phyloP scores from a whole-genome alignment of 2,113 vertebrate species.

The Hyla sarda region DNA sequence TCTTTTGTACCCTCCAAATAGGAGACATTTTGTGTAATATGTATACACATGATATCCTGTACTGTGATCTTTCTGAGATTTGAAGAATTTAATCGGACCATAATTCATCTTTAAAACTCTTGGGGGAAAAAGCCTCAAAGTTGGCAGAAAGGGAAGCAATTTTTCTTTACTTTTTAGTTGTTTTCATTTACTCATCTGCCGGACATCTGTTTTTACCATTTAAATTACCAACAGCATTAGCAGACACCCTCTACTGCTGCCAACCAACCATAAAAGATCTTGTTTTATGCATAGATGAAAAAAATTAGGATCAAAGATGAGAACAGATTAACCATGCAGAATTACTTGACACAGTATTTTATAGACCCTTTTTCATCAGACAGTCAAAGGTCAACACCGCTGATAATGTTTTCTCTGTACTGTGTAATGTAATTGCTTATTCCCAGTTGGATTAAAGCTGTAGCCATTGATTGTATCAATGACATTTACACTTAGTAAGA shows the following conservation, averaged over 20 bases:
- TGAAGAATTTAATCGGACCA: neutral
- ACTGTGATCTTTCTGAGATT: neutral
- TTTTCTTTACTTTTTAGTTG: neutral
- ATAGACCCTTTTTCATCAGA: conserved; percentile 62
- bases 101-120: neutral
- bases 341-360: conserved; percentile 44
- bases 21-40: neutral
- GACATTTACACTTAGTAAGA: neutral
- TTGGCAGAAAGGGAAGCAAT: neutral
- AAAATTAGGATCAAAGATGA: conserved; percentile 51
- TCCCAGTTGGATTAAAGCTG: neutral
- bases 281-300: conserved; percentile 9
- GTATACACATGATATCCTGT: neutral
- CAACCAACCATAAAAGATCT: conserved; percentile 33
- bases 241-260: conserved; percentile 16
- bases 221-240: conserved; percentile 15
- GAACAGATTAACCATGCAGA: conserved; percentile 57
- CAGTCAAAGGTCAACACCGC: conserved; percentile 10
- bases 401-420: neutral
- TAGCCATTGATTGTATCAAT: neutral
- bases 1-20: too few species aligned
- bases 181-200: neutral
- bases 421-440: neutral
- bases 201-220: conserved; percentile 42
- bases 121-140: neutral